These are phyloP conservation scores for Stegophylla sp. DNA, from an alignment of 2,888 invertebrate species.

Conservation along the genomic window DNA sequence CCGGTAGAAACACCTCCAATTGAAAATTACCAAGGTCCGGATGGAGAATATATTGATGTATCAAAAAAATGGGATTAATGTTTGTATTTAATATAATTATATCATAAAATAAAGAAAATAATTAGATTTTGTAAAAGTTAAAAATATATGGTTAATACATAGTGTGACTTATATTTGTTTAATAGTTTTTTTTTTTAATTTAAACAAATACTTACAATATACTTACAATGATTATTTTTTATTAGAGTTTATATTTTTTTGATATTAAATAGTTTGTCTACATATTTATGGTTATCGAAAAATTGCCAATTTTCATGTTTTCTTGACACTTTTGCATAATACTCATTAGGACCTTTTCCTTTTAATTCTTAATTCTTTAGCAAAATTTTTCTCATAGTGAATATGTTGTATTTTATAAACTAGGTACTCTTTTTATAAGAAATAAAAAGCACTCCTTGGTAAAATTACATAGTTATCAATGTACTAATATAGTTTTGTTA, in stretches of 20 bases:
- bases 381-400: too few species aligned
- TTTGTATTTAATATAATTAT: neutral
- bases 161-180: neutral
- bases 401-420: too few species aligned
- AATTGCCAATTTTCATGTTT: too few species aligned
- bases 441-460: too few species aligned
- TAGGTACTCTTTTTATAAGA: too few species aligned
- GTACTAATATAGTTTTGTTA: too few species aligned
- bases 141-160: neutral
- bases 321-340: too few species aligned
- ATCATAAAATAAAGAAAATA: neutral
- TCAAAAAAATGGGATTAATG: constrained; percentile 76
- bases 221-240: neutral
- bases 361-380: too few species aligned
- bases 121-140: constrained; percentile 11
- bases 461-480: too few species aligned
- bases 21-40: constrained; percentile 79
- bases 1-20: constrained; percentile 85
- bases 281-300: too few species aligned
- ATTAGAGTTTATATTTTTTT: neutral
- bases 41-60: constrained; percentile 87
- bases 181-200: neutral
- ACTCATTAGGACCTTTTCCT: too few species aligned
- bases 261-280: neutral
- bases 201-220: neutral